These are phyloP conservation scores for Hypocryptadius cinnamomeus DNA, from an alignment of 2,113 vertebrate genomes.

Conservation along the genomic window DNA sequence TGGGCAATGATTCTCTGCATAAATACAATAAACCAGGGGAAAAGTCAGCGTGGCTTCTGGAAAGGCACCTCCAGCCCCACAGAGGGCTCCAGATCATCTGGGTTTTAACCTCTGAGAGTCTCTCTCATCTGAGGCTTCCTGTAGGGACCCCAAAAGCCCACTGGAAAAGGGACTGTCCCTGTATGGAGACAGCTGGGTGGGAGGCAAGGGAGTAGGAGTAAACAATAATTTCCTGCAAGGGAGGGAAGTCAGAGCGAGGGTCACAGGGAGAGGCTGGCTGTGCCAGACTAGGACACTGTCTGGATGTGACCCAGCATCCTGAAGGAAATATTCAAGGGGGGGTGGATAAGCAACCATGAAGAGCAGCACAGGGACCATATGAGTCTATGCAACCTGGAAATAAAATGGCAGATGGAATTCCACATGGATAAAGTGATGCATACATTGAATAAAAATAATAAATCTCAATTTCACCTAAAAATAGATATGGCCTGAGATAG, in stretches of 20 bases:
- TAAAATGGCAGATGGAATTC: background rate
- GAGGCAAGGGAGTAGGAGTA: background rate
- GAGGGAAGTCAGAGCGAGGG: background rate
- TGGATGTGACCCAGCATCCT: background rate
- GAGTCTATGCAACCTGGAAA: background rate
- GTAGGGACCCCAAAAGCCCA: background rate
- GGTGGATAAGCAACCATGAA: background rate
- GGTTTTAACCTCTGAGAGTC: background rate
- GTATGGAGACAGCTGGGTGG: background rate
- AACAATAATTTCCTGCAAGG: background rate
- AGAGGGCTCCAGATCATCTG: background rate
- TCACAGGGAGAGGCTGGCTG: background rate
- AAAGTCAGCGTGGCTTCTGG: background rate
- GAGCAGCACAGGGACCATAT: background rate
- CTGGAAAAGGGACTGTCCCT: background rate
- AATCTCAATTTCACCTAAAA: background rate
- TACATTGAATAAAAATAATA: background rate
- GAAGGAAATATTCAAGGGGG: background rate
- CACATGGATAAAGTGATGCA: background rate
- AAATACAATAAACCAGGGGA: background rate
- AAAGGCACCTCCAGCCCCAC: background rate
- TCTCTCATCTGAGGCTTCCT: background rate
- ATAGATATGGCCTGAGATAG: background rate
- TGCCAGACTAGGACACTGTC: background rate
- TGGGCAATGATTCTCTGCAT: background rate